Conservation (phyloP, 1,140 invertebrate species). For the Potamilus streckersoni region DNA sequence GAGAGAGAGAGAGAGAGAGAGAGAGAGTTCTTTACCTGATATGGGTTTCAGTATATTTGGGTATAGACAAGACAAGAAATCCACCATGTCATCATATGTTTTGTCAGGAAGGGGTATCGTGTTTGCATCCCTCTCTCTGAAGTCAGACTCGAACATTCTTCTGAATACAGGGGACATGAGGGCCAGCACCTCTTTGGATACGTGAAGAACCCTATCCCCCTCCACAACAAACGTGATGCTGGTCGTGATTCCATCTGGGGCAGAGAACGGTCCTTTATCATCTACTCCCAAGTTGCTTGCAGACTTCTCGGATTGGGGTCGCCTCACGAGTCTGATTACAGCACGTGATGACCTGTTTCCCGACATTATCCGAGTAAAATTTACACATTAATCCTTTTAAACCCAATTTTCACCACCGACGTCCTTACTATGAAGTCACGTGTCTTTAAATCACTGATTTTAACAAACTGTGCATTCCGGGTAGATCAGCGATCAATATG, state of each 20-base stretch:
- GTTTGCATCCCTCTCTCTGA: conserved; percentile 30
- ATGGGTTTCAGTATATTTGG: conserved; percentile 26
- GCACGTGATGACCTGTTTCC: too few species aligned
- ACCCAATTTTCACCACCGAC: too few species aligned
- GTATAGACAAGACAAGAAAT: conserved; percentile 40
- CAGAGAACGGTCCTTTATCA: conserved; percentile 1
- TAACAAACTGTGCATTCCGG: too few species aligned
- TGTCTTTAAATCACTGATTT: too few species aligned
- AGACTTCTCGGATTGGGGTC: too few species aligned
- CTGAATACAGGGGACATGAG: conserved; percentile 38
- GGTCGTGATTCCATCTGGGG: conserved; percentile 8
- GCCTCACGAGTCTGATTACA: too few species aligned
- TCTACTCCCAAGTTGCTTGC: neutral
- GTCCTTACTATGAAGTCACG: too few species aligned
- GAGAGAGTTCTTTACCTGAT: conserved; percentile 6
- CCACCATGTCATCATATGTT: conserved; percentile 32
- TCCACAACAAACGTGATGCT: conserved; percentile 25
- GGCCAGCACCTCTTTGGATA: conserved; percentile 24
- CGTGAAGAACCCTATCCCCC: conserved; percentile 15
- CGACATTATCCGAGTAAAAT: too few species aligned
- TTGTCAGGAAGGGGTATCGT: conserved; percentile 35
- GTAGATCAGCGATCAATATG: too few species aligned
- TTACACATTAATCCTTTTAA: too few species aligned
- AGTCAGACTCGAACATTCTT: conserved; percentile 40
- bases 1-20: too few species aligned